phyloP scores from a whole-genome alignment of 2,113 vertebrate species.

The Haliaeetus leucogaster region DNA sequence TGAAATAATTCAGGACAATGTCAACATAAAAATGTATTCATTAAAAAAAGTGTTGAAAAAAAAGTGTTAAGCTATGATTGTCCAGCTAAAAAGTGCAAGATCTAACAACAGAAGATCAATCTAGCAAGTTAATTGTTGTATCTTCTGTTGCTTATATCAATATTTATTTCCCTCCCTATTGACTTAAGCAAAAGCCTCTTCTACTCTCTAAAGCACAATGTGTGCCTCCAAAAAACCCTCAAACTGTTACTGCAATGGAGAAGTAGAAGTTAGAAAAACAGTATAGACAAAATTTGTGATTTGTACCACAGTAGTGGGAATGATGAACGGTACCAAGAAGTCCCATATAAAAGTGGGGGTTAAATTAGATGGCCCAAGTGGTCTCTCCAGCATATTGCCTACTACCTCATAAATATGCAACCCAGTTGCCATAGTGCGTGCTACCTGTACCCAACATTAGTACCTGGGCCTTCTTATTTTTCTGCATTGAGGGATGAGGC shows the following conservation, averaged over 20 bases:
- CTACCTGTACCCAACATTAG: rapidly evolving
- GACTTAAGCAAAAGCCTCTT: not conserved
- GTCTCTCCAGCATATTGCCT: not conserved
- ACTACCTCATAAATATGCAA: not conserved
- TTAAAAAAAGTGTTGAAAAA: not conserved
- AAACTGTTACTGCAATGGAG: not conserved
- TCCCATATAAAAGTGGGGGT: not conserved
- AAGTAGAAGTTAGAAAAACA: not conserved
- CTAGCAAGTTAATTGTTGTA: not conserved
- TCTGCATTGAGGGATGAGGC: rapidly evolving
- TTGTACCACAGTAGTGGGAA: not conserved
- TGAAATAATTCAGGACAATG: not conserved
- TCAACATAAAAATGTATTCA: not conserved
- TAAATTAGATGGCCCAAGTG: not conserved
- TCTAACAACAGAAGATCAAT: not conserved
- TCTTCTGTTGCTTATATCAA: not conserved
- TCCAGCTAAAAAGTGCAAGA: not conserved
- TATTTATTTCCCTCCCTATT: not conserved
- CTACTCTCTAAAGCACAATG: not conserved
- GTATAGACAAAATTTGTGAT: not conserved
- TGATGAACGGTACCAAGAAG: not conserved
- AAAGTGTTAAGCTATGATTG: not conserved
- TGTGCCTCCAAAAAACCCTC: not conserved
- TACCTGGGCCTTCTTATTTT: not conserved
- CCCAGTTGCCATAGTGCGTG: not conserved